These are phyloP conservation scores for Platygyra sinensis DNA, from an alignment of 64 coral and sea anemone genomes.

Conservation along the genomic window DNA sequence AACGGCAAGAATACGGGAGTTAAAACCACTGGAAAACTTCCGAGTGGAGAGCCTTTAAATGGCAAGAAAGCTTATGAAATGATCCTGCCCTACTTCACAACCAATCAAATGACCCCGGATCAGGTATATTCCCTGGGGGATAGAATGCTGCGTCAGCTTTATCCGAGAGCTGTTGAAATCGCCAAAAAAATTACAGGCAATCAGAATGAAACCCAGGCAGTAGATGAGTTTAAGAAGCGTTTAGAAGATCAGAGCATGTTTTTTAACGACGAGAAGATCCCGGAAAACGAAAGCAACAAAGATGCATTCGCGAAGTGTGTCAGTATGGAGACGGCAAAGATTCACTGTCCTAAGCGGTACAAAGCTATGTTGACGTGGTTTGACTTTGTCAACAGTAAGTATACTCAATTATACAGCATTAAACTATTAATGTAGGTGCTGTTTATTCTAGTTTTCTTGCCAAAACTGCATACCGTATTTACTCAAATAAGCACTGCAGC, in stretches of 20 bases:
- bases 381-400: constrained; percentile 69
- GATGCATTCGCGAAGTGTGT: constrained; percentile 76
- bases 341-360: constrained; percentile 81
- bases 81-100: constrained; percentile 94
- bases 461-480: too few relatives aligned
- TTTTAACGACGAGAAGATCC: constrained; percentile 86
- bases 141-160: constrained; percentile 79
- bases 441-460: too few relatives aligned
- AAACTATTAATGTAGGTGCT: too few relatives aligned
- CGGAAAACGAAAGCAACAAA: constrained; percentile 80
- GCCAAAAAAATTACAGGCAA: constrained; percentile 70
- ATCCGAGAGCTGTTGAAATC: constrained; percentile 74
- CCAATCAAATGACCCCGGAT: constrained; percentile 77
- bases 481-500: too few relatives aligned
- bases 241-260: constrained; percentile 84
- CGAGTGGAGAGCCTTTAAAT: constrained; percentile 58
- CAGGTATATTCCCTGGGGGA: constrained; percentile 71
- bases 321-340: constrained; percentile 64
- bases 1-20: constrained; percentile 61
- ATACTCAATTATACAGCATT: background rate
- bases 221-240: constrained; percentile 71
- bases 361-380: constrained; percentile 92
- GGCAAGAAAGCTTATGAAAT: constrained; percentile 87
- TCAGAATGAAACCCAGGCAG: constrained; percentile 44
- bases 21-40: constrained; percentile 68